Percentiles rank a stretch among this genome's conserved stretches.
These are phyloP conservation scores for Ancistrus triradiatus DNA, from an alignment of 2,113 vertebrate species.

Conservation along the genomic window DNA sequence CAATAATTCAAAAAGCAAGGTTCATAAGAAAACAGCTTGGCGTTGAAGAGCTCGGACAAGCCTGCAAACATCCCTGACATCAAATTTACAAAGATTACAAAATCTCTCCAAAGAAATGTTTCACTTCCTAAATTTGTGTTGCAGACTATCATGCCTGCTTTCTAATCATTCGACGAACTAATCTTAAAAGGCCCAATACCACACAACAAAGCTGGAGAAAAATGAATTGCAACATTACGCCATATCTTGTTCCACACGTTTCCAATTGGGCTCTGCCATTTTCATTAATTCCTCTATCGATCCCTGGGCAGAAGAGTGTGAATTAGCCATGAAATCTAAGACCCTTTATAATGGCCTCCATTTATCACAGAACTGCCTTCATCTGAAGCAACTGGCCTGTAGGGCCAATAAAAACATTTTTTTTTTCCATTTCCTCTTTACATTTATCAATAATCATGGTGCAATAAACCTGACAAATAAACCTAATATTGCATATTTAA, in stretches of 20 bases:
- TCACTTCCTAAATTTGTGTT: too few relatives aligned
- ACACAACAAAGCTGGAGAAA: slow-evolving; percentile 1
- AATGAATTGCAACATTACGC: slow-evolving; percentile 10
- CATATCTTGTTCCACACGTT: slow-evolving; percentile 16
- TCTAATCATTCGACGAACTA: too few relatives aligned
- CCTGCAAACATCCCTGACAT: too few relatives aligned
- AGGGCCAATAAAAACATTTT: slow-evolving; percentile 33
- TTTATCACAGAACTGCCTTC: slow-evolving; percentile 36
- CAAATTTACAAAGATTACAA: too few relatives aligned
- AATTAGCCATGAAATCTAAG: slow-evolving; percentile 42
- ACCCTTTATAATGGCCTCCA: slow-evolving; percentile 46
- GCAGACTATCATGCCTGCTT: too few relatives aligned
- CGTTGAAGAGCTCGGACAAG: too few relatives aligned
- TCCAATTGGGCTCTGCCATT: slow-evolving; percentile 40
- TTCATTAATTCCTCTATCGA: slow-evolving; percentile 50
- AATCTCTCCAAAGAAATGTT: too few relatives aligned
- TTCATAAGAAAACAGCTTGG: too few relatives aligned
- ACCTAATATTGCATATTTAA: slow-evolving; percentile 43
- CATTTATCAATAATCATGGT: slow-evolving; percentile 64
- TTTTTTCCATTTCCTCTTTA: slow-evolving; percentile 48
- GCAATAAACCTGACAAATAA: slow-evolving; percentile 51
- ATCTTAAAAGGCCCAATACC: too few relatives aligned
- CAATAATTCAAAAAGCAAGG: too few relatives aligned
- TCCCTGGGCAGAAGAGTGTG: slow-evolving; percentile 35
- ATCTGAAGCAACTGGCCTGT: slow-evolving; percentile 28